These are phyloP conservation scores for Parnassius apollo DNA, from an alignment of 2,888 invertebrate species.

Conservation along the genomic window DNA sequence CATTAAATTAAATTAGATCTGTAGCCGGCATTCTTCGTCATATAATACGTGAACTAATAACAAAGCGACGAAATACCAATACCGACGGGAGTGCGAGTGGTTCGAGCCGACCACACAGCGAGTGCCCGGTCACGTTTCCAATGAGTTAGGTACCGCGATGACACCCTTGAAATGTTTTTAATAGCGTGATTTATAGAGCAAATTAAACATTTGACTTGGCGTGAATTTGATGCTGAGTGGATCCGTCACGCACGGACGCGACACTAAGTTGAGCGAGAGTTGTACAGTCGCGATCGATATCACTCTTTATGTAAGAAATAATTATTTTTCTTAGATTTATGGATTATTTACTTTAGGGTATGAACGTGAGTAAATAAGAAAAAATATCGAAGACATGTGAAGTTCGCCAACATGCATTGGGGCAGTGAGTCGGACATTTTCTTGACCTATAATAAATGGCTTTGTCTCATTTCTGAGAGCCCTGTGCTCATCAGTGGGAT, in stretches of 20 bases:
- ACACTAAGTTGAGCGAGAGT: constrained; percentile 37
- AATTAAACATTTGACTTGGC: constrained; percentile 81
- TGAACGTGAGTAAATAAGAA: too few relatives aligned
- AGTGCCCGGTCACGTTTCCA: constrained; percentile 70
- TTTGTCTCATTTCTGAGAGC: too few relatives aligned
- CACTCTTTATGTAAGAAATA: too few relatives aligned
- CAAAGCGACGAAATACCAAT: constrained; percentile 51
- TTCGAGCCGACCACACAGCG: constrained; percentile 65
- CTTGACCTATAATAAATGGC: too few relatives aligned
- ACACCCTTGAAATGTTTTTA: constrained; percentile 81
- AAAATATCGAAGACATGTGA: too few relatives aligned
- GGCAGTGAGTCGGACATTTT: too few relatives aligned
- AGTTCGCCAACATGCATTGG: too few relatives aligned
- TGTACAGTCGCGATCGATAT: constrained; percentile 21
- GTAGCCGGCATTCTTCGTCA: constrained; percentile 45
- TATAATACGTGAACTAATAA: constrained; percentile 61
- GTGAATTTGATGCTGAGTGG: constrained; percentile 78
- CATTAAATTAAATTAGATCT: constrained; percentile 66
- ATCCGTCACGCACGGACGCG: constrained; percentile 76
- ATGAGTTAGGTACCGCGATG: constrained; percentile 74
- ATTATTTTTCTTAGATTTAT: too few relatives aligned
- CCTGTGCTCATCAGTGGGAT: too few relatives aligned
- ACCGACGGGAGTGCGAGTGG: constrained; percentile 33
- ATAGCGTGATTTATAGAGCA: constrained; percentile 80
- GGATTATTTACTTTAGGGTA: too few relatives aligned